phyloP scores from a whole-genome alignment of 2,888 invertebrate species.

The Amiota communis region DNA sequence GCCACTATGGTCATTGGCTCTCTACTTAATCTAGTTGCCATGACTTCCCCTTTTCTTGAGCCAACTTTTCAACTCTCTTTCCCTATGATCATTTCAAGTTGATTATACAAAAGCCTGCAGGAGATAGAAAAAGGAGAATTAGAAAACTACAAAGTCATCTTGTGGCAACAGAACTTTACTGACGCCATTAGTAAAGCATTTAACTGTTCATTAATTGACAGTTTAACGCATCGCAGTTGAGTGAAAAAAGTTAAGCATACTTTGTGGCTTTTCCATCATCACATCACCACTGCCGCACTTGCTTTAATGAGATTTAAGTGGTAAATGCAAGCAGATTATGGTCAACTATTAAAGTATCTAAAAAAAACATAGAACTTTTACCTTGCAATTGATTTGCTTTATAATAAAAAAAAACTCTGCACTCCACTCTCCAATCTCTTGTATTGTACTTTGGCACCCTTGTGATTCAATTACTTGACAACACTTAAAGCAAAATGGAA shows the following conservation, averaged over 20 bases:
- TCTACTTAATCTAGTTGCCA: constrained; percentile 25
- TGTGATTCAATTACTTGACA: too few relatives aligned
- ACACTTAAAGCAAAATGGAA: too few relatives aligned
- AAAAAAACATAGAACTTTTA: too few relatives aligned
- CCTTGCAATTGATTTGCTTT: too few relatives aligned
- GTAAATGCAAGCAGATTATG: not conserved
- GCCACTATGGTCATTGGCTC: constrained; percentile 1
- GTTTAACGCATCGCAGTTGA: constrained; percentile 12
- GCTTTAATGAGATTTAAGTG: constrained; percentile 11
- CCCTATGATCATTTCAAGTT: constrained; percentile 40
- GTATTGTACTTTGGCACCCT: too few relatives aligned
- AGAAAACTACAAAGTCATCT: constrained; percentile 27
- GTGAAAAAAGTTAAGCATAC: not conserved
- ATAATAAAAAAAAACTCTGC: too few relatives aligned
- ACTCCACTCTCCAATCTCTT: too few relatives aligned
- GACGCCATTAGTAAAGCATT: constrained; percentile 39
- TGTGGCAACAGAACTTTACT: constrained; percentile 24
- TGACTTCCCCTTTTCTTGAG: constrained; percentile 16
- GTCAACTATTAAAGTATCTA: not conserved
- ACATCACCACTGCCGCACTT: not conserved
- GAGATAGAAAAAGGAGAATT: not conserved
- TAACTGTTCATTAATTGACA: constrained; percentile 41
- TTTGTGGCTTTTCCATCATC: not conserved
- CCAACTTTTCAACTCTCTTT: constrained; percentile 48
- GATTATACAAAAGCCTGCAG: constrained; percentile 8